These are phyloP conservation scores for Epizoanthus rinbou DNA, from an alignment of 92 coral and sea anemone species.

Conservation along the genomic window DNA sequence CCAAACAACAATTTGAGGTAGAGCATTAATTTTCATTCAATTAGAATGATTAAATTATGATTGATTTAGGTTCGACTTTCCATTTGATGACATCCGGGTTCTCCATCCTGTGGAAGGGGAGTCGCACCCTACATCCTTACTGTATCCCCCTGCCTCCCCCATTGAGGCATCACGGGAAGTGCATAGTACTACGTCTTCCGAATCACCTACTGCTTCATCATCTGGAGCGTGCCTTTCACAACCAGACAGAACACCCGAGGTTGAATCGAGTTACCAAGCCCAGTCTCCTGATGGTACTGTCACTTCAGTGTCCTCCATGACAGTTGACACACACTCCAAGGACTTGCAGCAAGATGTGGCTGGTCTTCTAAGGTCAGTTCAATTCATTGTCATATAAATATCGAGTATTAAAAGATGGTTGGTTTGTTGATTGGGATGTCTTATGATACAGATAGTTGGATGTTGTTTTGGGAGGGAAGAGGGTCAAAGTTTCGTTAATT, in stretches of 20 bases:
- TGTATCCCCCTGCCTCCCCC: constrained; percentile 40
- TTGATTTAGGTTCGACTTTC: constrained; percentile 74
- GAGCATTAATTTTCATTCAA: too few relatives aligned
- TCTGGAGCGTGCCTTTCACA: constrained; percentile 4
- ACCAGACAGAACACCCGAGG: neutral
- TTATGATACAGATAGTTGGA: neutral
- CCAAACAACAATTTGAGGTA: too few relatives aligned
- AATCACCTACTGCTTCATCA: constrained; percentile 38
- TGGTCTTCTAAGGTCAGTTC: constrained; percentile 32
- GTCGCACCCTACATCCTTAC: neutral
- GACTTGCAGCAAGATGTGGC: constrained; percentile 19
- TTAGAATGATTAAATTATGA: neutral
- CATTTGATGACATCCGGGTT: constrained; percentile 62
- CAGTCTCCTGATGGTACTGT: constrained; percentile 56
- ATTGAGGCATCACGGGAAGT: constrained; percentile 67
- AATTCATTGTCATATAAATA: neutral
- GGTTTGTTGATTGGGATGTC: neutral
- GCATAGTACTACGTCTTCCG: constrained; percentile 78
- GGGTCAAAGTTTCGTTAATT: too few relatives aligned
- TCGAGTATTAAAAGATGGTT: neutral
- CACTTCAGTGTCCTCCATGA: constrained; percentile 72
- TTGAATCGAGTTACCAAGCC: constrained; percentile 16
- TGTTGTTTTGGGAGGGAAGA: neutral
- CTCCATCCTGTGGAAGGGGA: constrained; percentile 35
- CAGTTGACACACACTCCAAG: constrained; percentile 44